Evolutionary conservation across 2,113 vertebrate species (phyloP), one percentile per base, ranked within the genome.

Genomic region (Ceratotherium simum): DNA sequence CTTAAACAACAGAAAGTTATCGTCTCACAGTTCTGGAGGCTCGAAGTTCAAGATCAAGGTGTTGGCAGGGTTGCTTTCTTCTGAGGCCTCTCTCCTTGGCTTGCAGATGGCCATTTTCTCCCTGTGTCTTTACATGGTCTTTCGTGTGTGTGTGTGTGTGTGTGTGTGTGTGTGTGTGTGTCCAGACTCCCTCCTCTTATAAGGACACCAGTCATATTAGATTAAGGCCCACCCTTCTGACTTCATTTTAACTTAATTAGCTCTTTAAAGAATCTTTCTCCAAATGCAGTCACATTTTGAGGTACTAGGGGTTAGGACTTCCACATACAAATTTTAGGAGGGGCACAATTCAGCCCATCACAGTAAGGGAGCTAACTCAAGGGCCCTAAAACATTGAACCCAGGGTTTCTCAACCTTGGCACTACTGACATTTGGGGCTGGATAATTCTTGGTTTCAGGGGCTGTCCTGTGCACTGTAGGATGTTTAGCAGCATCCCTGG

Each of bases 381-480:
- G 56, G 56, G 36, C 39, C 56, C 6, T 1, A 17, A 56, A 33
- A 39, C 67, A n/a, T 60, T 18, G 21, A 65, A 33, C 27, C 36
- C 51, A 79, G 67, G 11, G 23, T 56, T 73, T 92, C 92, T 96
- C 56, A 12, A 5, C 23, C 64, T 13, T 10, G 27, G 27, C 64
- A 54, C 65, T 29, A 46, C 0, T 17, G 60, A 33, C 58, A 75
- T 31, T 36, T 67, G 36, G 73, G 18, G 21, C 33, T 7, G 10
- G 42, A n/a, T 48, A 10, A 42, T 31, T 80, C 72, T 33, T 2
- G 17, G 58, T 9, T 27, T n/a, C 0, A 12, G 29, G 17, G 0
- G 3, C 4, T 60, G 48, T 72, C 70, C 27, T 18, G 39, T 16
- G 14, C 6, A 2, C 2, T 48, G n/a, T 0, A 21, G 29, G 17